Base-by-base conservation (phyloP, 2,888 invertebrate genomes). In the Lasioglossum villosulum region DNA sequence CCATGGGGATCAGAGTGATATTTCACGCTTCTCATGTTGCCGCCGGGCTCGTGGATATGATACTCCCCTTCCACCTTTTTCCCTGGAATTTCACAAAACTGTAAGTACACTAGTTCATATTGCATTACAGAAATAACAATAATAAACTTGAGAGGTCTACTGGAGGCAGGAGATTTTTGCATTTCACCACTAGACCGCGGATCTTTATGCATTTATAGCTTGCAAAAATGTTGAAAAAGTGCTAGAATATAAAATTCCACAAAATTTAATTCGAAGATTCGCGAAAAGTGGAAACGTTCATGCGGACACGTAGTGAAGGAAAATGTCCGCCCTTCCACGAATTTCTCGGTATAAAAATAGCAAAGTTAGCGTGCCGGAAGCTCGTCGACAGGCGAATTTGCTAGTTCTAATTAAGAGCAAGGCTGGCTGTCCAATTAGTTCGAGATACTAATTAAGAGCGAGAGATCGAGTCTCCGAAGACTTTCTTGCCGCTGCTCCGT, bases 31-130 rank as follows among this genome's bases (percentile, higher is more conserved):
- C 93, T 90, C 52, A 92, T 77, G 78, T 93, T 93, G 63, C 92
- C 93, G 45, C 94, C 95, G 4, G 95, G 94, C 76, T 95, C 95
- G 63, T 94, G 93, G 23, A 95, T 84, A 63, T 93, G 92, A 87
- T 95, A 95, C 82, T 94, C 94, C 39, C 95, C 95, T 0, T 90
- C 87, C 2, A 93, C 83, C 30, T 91, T 84, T 66, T 93, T 92
- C n/a, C 91, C 92, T 92, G 74, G 2, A 52, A 79, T 82, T 63
- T 30, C 27, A 3, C 23, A 42, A 68, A 68, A 68, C 37, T 23
- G 23, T 30, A 8, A 63, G 19, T 59, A 19, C 2, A 48, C 52
- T 23, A 19, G 2, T 52, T 23, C 23, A 8, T 10, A 10, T 23
- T 52, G 23, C 23, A 6, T 23, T 23, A 52, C 10, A 52, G 52